A percentile compares a stretch with the other conserved stretches of the same genome.
phyloP scores from a whole-genome alignment of 2,797 vertebrate species.

The Picus viridis region DNA sequence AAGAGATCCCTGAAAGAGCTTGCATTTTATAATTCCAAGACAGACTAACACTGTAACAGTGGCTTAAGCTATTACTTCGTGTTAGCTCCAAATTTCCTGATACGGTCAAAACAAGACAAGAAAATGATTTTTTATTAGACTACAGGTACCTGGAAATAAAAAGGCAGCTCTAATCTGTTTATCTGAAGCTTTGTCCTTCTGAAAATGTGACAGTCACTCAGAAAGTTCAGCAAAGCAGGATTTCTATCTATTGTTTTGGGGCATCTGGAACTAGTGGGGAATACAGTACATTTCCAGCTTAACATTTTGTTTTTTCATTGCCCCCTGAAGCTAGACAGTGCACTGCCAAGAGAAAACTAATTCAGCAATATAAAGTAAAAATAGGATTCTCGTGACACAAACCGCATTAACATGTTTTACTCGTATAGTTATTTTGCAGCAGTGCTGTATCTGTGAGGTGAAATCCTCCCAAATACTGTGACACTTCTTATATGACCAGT shows the following conservation, averaged over 20 bases:
- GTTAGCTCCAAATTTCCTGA: neutral
- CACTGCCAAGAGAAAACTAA: constrained; percentile 65
- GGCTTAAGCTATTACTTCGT: neutral
- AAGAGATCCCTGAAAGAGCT: neutral
- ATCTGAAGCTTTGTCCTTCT: constrained; percentile 3
- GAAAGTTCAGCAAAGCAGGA: neutral
- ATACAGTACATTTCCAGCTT: constrained; percentile 39
- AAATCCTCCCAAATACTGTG: neutral
- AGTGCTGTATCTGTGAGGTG: neutral
- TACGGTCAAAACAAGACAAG: neutral
- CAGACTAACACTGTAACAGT: neutral
- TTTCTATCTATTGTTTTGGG: constrained; percentile 62
- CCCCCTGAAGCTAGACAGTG: constrained; percentile 56
- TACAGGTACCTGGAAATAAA: constrained; percentile 14
- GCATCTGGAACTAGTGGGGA: constrained; percentile 66
- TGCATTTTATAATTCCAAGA: neutral
- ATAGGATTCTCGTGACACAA: constrained; percentile 59
- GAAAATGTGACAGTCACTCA: constrained; percentile 11
- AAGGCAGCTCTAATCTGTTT: neutral
- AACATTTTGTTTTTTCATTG: constrained; percentile 60
- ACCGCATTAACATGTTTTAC: constrained; percentile 44
- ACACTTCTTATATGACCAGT: neutral
- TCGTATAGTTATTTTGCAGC: constrained; percentile 50
- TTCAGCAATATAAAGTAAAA: constrained; percentile 67
- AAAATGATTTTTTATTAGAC: neutral